These are phyloP conservation scores for Pygoscelis adeliae DNA, from an alignment of 2,113 vertebrate species.

Conservation along the genomic window DNA sequence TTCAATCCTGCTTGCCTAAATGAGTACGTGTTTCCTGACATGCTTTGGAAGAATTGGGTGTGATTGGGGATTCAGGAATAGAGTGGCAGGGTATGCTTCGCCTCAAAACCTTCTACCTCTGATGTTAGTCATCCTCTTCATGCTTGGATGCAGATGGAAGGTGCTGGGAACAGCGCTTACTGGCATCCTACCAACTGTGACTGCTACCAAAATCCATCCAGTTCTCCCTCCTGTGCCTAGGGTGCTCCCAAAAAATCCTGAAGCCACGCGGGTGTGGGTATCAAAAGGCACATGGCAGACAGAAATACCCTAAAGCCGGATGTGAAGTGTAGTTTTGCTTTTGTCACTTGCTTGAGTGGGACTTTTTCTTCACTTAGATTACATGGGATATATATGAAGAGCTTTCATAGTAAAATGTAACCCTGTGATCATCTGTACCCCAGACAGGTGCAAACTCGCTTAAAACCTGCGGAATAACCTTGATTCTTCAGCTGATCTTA, in stretches of 20 bases:
- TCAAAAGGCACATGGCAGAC: background rate
- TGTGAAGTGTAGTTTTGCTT: background rate
- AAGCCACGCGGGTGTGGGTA: fast-evolving
- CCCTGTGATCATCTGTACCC: background rate
- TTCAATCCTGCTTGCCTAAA: background rate
- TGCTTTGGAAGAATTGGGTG: background rate
- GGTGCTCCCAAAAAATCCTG: background rate
- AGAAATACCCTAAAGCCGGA: background rate
- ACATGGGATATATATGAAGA: background rate
- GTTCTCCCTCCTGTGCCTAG: background rate
- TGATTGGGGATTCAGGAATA: background rate
- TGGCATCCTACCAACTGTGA: background rate
- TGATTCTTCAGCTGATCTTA: background rate
- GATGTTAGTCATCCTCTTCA: background rate
- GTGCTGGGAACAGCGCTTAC: background rate
- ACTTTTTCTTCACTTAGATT: background rate
- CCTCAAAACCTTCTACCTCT: background rate
- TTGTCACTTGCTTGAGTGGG: background rate
- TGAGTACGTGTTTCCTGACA: background rate
- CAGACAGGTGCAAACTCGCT: background rate
- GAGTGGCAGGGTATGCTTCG: background rate
- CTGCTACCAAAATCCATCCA: background rate
- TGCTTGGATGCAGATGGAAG: background rate
- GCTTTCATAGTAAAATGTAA: background rate
- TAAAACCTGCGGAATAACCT: background rate